Evolutionary conservation across 2,797 vertebrate genomes (phyloP).

Genomic region (Alosa sapidissima): DNA sequence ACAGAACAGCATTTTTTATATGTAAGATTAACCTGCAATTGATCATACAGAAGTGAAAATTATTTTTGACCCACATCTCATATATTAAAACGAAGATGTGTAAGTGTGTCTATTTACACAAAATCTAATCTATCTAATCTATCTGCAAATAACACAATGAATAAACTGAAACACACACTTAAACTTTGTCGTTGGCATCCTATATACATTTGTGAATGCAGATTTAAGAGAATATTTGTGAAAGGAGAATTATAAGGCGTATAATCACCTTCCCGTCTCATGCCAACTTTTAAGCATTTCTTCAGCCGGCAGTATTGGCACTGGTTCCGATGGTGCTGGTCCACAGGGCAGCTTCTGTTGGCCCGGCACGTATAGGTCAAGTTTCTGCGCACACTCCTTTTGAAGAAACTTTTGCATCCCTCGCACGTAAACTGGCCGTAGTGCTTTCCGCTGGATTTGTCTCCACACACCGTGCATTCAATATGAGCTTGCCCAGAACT

Average conservation of each 20-base stretch:
- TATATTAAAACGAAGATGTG: too few species aligned
- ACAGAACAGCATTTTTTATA: too few species aligned
- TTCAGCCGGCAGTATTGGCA: slow-evolving; percentile 98
- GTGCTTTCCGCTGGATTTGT: slow-evolving; percentile 96
- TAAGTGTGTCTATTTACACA: too few species aligned
- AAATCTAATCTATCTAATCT: too few species aligned
- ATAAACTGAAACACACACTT: too few species aligned
- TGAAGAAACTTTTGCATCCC: slow-evolving; percentile 98
- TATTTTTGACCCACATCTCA: too few species aligned
- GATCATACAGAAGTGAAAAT: too few species aligned
- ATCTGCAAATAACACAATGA: too few species aligned
- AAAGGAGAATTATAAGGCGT: not conserved
- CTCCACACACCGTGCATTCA: slow-evolving; percentile 94
- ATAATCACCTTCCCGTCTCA: slow-evolving; percentile 93
- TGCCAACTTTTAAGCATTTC: slow-evolving; percentile 98
- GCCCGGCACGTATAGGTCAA: slow-evolving; percentile 94
- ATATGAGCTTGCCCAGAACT: slow-evolving; percentile 77
- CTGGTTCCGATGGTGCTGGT: slow-evolving; percentile 98
- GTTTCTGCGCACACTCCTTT: slow-evolving; percentile 93
- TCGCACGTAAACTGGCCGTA: slow-evolving; percentile 98
- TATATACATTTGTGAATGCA: too few species aligned
- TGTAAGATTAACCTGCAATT: not conserved
- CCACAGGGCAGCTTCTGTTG: slow-evolving; percentile 95
- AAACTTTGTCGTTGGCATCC: too few species aligned
- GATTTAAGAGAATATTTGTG: too few species aligned